Evolutionary conservation across 2,888 invertebrate genomes (phyloP).

Genomic region (Anoplius nigerrimus): DNA sequence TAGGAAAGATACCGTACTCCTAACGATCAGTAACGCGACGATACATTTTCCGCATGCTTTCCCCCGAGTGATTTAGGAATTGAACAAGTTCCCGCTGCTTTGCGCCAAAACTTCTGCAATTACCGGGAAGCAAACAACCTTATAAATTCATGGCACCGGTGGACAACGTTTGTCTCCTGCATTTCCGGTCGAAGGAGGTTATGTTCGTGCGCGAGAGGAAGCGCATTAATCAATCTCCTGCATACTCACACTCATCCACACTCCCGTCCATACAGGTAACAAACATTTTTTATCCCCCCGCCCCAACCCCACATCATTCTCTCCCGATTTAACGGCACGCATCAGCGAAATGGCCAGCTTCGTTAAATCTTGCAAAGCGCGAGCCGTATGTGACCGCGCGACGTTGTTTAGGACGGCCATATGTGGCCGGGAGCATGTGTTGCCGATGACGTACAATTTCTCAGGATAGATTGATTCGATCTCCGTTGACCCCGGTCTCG

Average conservation of each 20-base stretch:
- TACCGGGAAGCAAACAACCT: constrained; percentile 65
- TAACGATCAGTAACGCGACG: constrained; percentile 24
- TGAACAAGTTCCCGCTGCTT: constrained; percentile 55
- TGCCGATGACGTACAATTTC: constrained; percentile 27
- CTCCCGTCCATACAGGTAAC: too few species aligned
- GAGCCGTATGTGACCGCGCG: too few species aligned
- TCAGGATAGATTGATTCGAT: constrained; percentile 24
- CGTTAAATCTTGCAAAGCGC: constrained; percentile 9
- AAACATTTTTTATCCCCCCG: too few species aligned
- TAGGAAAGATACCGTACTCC: constrained; percentile 26
- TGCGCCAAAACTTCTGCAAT: constrained; percentile 60
- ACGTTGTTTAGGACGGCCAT: too few species aligned
- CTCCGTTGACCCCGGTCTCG: constrained; percentile 8
- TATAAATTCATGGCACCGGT: constrained; percentile 61
- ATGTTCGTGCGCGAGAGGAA: too few species aligned
- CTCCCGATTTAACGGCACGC: too few species aligned
- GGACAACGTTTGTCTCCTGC: constrained; percentile 21
- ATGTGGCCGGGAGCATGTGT: constrained; percentile 14
- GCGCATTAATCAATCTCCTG: too few species aligned
- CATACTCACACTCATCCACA: too few species aligned
- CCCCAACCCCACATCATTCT: too few species aligned
- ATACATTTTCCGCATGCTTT: constrained; percentile 50
- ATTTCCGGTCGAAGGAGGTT: neutral
- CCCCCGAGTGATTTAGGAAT: constrained; percentile 59
- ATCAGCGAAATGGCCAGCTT: neutral